Percentiles rank a stretch among this genome's conserved stretches.
Evolutionary conservation across 2,888 invertebrate species (phyloP).

Genomic region (Drosophila vallismaia): DNA sequence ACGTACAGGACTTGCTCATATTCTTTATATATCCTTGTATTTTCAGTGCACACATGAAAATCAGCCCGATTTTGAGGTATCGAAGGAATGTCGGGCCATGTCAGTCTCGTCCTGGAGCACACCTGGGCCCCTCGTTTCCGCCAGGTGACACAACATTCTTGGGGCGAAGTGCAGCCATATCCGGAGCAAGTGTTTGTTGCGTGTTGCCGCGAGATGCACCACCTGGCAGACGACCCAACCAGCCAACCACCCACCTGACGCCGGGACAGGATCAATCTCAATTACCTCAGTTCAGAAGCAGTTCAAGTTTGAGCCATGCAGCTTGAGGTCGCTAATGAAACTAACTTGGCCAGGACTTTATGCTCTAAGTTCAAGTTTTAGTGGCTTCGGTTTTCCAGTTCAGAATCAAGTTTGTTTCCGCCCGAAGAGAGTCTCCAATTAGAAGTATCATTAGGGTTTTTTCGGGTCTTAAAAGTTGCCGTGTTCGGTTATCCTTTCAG

Average conservation of each 20-base stretch:
- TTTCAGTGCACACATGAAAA: conserved; percentile 18
- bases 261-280: conserved; percentile 34
- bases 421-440: neutral
- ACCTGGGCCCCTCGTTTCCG: neutral
- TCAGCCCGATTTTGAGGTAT: conserved; percentile 29
- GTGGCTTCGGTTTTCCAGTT: neutral
- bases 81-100: conserved; percentile 32
- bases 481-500: neutral
- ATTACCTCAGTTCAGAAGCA: conserved; percentile 31
- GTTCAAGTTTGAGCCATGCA: conserved; percentile 32
- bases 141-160: conserved; percentile 27
- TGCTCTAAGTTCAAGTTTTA: conserved; percentile 37
- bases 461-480: neutral
- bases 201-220: conserved; percentile 32
- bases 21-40: neutral
- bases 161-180: conserved; percentile 12
- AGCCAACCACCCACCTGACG: neutral
- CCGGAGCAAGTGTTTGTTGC: conserved; percentile 25
- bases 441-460: neutral
- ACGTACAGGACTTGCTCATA: neutral
- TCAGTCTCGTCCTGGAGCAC: conserved; percentile 10
- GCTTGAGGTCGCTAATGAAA: conserved; percentile 35
- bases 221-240: neutral
- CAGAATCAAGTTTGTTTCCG: neutral
- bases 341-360: conserved; percentile 34